phyloP scores from a whole-genome alignment of 2,113 vertebrate species.

The Mystacornis crossleyi region DNA sequence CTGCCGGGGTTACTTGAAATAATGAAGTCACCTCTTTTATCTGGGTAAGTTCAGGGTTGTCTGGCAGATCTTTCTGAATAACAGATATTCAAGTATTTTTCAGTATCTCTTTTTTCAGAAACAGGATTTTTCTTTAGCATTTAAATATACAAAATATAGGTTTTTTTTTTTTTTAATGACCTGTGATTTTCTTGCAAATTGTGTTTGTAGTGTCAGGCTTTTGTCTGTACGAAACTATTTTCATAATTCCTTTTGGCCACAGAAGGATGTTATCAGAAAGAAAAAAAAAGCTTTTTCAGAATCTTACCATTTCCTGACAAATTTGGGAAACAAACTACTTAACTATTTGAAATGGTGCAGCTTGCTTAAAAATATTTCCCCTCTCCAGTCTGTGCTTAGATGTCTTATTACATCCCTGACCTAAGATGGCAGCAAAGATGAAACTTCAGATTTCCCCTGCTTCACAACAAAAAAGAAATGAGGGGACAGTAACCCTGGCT shows the following conservation, averaged over 20 bases:
- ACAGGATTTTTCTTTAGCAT: not conserved
- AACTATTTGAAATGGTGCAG: not conserved
- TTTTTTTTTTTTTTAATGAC: not conserved
- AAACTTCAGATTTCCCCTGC: not conserved
- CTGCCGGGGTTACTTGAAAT: not conserved
- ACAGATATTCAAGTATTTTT: not conserved
- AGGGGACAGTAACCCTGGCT: not conserved
- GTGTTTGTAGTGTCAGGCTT: not conserved
- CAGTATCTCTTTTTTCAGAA: not conserved
- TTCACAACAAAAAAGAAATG: not conserved
- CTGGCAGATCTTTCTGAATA: not conserved
- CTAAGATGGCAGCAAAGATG: rapidly evolving
- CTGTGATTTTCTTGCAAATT: not conserved
- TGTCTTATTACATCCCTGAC: not conserved
- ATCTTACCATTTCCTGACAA: not conserved
- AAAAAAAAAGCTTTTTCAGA: not conserved
- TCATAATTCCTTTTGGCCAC: not conserved
- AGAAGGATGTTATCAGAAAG: not conserved
- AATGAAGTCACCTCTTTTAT: not conserved
- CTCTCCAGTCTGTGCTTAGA: not conserved
- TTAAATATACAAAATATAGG: not conserved
- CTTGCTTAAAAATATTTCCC: not conserved
- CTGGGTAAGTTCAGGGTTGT: not conserved
- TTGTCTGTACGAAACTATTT: not conserved
- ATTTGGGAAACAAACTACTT: not conserved